Percentiles rank a stretch among this genome's conserved stretches.
phyloP scores from a whole-genome alignment of 1,140 invertebrate species.

The Aphidius ervi region DNA sequence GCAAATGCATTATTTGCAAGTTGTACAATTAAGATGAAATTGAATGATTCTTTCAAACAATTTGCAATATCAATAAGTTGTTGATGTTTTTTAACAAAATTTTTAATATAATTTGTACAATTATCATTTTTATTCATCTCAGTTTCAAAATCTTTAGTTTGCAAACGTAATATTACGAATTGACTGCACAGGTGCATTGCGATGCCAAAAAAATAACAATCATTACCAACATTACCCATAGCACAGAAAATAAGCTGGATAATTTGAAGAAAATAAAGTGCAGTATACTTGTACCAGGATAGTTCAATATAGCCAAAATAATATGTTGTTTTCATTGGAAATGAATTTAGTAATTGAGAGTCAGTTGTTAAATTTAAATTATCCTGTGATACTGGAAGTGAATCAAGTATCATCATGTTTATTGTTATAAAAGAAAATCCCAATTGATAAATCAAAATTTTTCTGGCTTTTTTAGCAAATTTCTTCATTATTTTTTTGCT shows the following conservation, averaged over 20 bases:
- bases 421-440: no score
- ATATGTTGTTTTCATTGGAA: constrained; percentile 25
- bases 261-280: constrained; percentile 22
- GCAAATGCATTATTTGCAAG: constrained; percentile 20
- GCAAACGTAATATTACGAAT: constrained; percentile 21
- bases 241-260: constrained; percentile 10
- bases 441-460: constrained; percentile 17
- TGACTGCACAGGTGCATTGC: constrained; percentile 27
- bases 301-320: constrained; percentile 11
- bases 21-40: constrained; percentile 21
- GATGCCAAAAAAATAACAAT: constrained; percentile 27
- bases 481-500: constrained; percentile 17
- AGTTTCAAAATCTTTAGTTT: background rate
- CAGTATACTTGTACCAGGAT: constrained; percentile 12
- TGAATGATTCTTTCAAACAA: constrained; percentile 20
- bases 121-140: background rate
- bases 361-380: constrained; percentile 10
- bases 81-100: constrained; percentile 20
- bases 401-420: no score
- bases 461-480: constrained; percentile 16
- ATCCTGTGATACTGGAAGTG: background rate
- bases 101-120: background rate
- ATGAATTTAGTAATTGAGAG: constrained; percentile 17
- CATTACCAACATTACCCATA: constrained; percentile 23
- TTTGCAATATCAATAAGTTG: constrained; percentile 15